Evolutionary conservation across 2,797 vertebrate genomes (phyloP).

Genomic region (Lepilemur septentrionalis): DNA sequence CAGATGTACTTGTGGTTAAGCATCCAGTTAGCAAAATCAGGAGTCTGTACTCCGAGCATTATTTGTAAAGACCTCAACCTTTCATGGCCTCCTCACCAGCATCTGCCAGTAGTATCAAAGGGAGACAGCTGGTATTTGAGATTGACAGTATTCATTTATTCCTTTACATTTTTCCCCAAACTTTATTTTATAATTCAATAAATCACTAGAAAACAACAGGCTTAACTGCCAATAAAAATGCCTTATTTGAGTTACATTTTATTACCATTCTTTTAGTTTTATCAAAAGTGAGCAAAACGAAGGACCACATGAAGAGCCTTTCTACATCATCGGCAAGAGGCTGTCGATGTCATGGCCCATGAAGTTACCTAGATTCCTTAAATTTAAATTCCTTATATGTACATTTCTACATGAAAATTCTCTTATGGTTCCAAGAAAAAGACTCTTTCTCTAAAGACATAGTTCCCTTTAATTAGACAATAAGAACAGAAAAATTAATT

Average conservation of each 20-base stretch:
- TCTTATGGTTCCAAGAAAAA: neutral
- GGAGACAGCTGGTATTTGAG: neutral
- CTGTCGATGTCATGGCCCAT: neutral
- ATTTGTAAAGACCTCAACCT: neutral
- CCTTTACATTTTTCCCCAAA: neutral
- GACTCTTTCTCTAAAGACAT: neutral
- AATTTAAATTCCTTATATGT: neutral
- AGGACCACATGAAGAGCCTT: neutral
- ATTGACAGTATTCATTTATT: neutral
- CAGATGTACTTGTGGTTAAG: neutral
- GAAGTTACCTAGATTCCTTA: neutral
- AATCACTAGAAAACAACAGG: conserved; percentile 16
- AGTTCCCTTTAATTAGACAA: neutral
- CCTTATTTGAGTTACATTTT: neutral
- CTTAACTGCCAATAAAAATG: conserved; percentile 35
- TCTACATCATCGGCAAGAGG: neutral
- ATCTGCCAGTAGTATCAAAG: neutral
- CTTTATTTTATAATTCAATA: neutral
- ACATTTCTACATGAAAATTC: neutral
- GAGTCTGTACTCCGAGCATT: neutral
- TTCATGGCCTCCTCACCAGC: neutral
- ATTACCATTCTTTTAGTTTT: neutral
- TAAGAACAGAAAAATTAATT: neutral
- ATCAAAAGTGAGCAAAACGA: conserved; percentile 15
- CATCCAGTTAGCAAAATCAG: neutral